These are phyloP conservation scores for Diorhabda sublineata DNA, from an alignment of 1,140 invertebrate species.

Conservation along the genomic window DNA sequence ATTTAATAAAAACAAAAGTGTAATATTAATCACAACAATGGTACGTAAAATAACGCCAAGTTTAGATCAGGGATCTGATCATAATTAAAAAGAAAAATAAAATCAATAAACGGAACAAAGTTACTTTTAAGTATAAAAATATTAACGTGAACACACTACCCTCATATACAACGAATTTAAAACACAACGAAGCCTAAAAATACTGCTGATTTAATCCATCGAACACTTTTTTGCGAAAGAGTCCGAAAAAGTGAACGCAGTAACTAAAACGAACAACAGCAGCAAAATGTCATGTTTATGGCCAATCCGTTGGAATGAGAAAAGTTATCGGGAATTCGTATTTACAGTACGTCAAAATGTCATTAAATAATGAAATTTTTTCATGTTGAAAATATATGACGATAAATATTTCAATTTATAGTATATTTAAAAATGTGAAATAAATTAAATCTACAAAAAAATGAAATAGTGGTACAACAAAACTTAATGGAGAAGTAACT, in stretches of 20 bases:
- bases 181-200: conserved; percentile 35
- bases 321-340: too few relatives aligned
- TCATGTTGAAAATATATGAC: too few relatives aligned
- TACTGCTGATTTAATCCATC: neutral
- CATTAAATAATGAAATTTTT: too few relatives aligned
- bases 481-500: too few relatives aligned
- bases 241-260: neutral
- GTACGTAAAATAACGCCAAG: conserved; percentile 40
- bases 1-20: conserved; percentile 32
- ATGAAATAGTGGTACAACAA: too few relatives aligned
- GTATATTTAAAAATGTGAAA: too few relatives aligned
- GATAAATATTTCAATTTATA: too few relatives aligned
- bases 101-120: conserved; percentile 35
- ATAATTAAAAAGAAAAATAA: conserved; percentile 28
- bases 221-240: neutral
- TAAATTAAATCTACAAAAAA: too few relatives aligned
- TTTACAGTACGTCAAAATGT: too few relatives aligned
- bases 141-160: conserved; percentile 42
- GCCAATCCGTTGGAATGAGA: neutral
- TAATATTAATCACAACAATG: conserved; percentile 42
- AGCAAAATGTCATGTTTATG: conserved; percentile 3
- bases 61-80: conserved; percentile 39
- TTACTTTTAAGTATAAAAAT: conserved; percentile 42
- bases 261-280: conserved; percentile 1
- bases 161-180: conserved; percentile 44